Percentiles rank a stretch among this genome's conserved stretches.
phyloP scores from a whole-genome alignment of 1,140 invertebrate genomes.

The Colletes gigas region DNA sequence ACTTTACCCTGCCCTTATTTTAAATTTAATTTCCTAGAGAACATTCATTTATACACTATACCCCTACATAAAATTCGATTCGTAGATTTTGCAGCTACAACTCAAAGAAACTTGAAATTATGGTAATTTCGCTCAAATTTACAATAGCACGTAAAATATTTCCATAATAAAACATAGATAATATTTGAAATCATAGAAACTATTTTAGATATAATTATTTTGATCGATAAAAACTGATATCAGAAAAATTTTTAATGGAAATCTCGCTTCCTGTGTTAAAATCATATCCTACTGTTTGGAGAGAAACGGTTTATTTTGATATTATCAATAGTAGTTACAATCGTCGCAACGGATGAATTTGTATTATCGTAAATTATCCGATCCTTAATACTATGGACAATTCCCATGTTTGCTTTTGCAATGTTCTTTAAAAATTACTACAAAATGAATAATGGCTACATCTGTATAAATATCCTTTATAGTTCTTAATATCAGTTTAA shows the following conservation, averaged over 20 bases:
- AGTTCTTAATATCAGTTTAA: not conserved
- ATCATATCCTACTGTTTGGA: not conserved
- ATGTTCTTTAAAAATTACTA: not conserved
- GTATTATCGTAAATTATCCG: not conserved
- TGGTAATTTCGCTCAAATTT: too few relatives aligned
- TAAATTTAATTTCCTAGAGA: not conserved
- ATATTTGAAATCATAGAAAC: too few relatives aligned
- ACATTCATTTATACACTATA: conserved; percentile 13
- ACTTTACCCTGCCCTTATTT: not conserved
- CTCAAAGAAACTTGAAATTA: too few relatives aligned
- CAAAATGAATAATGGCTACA: not conserved
- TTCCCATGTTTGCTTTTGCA: not conserved
- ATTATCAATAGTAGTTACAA: not conserved
- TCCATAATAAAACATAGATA: too few relatives aligned
- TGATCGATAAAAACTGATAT: too few relatives aligned
- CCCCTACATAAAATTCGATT: not conserved
- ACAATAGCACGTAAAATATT: too few relatives aligned
- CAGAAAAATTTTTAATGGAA: too few relatives aligned
- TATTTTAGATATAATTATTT: too few relatives aligned
- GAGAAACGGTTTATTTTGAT: not conserved
- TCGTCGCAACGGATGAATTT: not conserved
- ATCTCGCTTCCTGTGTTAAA: not conserved
- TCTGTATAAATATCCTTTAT: not conserved
- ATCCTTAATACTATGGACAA: not conserved
- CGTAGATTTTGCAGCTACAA: not conserved